Evolutionary conservation across 2,888 invertebrate species (phyloP).

Genomic region (Apeira syringaria): DNA sequence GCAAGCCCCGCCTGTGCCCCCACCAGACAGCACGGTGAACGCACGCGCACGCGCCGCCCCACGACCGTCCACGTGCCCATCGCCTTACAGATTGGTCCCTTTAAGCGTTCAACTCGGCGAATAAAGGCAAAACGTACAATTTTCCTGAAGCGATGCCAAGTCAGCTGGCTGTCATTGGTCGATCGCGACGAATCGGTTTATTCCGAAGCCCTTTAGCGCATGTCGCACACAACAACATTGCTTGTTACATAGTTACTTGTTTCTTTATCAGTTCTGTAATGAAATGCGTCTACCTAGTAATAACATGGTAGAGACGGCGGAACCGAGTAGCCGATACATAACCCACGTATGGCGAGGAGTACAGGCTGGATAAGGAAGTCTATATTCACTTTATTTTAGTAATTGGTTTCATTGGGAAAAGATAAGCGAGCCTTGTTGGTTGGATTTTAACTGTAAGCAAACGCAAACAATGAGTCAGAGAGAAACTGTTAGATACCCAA

Average conservation of each 20-base stretch:
- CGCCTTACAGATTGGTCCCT: slow-evolving; percentile 74
- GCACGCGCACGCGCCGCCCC: slow-evolving; percentile 61
- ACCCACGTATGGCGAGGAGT: neutral
- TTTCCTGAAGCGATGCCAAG: slow-evolving; percentile 63
- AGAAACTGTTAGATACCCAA: no score
- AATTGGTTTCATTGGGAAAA: no score
- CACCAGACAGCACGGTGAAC: slow-evolving; percentile 41
- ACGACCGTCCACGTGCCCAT: slow-evolving; percentile 47
- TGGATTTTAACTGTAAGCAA: no score
- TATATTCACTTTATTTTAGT: no score
- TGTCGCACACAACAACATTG: neutral
- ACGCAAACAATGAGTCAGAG: no score
- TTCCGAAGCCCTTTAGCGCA: slow-evolving; percentile 6
- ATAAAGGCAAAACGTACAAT: slow-evolving; percentile 54
- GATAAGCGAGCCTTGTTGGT: no score
- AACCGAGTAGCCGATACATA: neutral
- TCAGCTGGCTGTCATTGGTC: slow-evolving; percentile 52
- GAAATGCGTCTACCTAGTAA: neutral
- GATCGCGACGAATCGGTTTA: slow-evolving; percentile 28
- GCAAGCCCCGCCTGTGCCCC: slow-evolving; percentile 57
- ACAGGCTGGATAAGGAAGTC: no score
- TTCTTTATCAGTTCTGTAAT: slow-evolving; percentile 2
- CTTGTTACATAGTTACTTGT: neutral
- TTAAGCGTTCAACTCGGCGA: slow-evolving; percentile 50
- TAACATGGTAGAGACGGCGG: neutral